Conservation (phyloP, 2,113 vertebrate genomes). For the Vulpes vulpes region DNA sequence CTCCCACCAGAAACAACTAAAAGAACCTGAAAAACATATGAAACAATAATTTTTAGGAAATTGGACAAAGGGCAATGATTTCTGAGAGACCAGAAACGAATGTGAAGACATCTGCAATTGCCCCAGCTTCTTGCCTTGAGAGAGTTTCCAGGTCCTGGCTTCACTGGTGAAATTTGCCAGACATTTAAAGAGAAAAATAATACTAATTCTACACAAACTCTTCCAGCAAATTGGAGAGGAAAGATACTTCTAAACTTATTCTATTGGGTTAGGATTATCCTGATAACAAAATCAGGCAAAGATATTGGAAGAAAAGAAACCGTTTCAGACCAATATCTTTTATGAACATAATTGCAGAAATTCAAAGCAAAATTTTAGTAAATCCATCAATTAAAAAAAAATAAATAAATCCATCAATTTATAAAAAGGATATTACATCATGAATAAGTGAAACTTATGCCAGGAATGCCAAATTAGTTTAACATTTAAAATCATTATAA, state of each 20-base stretch:
- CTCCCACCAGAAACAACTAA: neutral
- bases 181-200: neutral
- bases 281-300: constrained; percentile 2
- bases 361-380: constrained; percentile 41
- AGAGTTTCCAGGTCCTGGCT: neutral
- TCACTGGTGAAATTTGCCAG: neutral
- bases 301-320: neutral
- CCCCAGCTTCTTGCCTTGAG: neutral
- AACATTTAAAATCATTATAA: constrained; percentile 39
- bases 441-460: constrained; percentile 22
- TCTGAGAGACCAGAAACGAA: neutral
- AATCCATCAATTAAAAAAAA: no score
- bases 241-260: neutral
- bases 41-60: neutral
- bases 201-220: constrained; percentile 9
- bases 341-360: neutral
- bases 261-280: neutral
- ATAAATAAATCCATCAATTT: neutral
- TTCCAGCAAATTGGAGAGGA: neutral
- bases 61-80: neutral
- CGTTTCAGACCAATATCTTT: neutral
- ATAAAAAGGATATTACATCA: neutral
- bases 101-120: neutral
- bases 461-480: neutral
- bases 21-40: neutral